Conservation (phyloP, 2,888 invertebrate genomes). For the Zonitis immaculata region DNA sequence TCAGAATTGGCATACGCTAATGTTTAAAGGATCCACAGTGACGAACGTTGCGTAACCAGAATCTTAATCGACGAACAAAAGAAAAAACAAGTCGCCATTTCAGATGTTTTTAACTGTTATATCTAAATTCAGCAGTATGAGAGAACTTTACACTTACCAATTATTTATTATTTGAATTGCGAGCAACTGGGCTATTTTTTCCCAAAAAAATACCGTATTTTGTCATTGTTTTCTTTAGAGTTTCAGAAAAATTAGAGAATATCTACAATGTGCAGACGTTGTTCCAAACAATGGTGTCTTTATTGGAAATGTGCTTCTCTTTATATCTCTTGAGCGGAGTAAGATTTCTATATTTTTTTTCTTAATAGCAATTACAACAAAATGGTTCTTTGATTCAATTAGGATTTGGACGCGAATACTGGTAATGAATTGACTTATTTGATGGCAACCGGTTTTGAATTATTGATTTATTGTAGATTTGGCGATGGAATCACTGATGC, state of each 20-base stretch:
- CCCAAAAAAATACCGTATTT: neutral
- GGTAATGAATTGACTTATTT: conserved; percentile 22
- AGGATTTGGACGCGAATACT: conserved; percentile 16
- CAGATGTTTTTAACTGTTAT: too few relatives aligned
- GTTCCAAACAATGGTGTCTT: conserved; percentile 25
- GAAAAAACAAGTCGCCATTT: too few relatives aligned
- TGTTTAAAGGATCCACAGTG: too few relatives aligned
- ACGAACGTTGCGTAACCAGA: too few relatives aligned
- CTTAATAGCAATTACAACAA: too few relatives aligned
- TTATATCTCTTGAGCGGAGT: conserved; percentile 25
- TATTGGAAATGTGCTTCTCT: conserved; percentile 26
- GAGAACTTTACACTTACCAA: too few relatives aligned
- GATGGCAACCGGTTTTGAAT: conserved; percentile 18
- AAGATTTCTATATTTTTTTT: too few relatives aligned
- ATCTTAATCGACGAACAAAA: too few relatives aligned
- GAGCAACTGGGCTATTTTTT: too few relatives aligned
- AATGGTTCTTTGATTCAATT: neutral
- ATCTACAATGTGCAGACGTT: conserved; percentile 26
- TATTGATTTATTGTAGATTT: conserved; percentile 25
- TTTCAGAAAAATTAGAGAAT: conserved; percentile 24
- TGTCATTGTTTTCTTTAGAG: conserved; percentile 10
- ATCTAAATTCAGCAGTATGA: too few relatives aligned
- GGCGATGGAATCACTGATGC: conserved; percentile 23
- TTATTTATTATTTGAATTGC: too few relatives aligned
- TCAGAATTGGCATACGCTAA: too few relatives aligned